These are phyloP conservation scores for Lamellibrachia luymesi DNA, from an alignment of 1,140 invertebrate genomes.

Conservation along the genomic window DNA sequence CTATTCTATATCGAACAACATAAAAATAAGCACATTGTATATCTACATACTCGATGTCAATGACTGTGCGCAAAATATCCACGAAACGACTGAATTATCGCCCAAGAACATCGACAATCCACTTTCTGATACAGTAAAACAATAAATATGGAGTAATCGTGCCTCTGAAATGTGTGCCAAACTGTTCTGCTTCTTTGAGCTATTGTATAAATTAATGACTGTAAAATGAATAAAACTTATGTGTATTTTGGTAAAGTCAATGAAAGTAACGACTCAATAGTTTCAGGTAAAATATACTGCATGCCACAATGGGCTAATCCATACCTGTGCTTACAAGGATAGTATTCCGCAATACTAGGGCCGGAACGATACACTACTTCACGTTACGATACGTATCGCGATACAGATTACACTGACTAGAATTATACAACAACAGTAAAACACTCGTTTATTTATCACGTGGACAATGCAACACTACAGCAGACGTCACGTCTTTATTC, in stretches of 20 bases:
- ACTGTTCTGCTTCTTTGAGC: background rate
- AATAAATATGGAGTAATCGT: background rate
- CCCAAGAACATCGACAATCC: background rate
- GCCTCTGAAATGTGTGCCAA: background rate
- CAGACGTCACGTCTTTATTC: too few relatives aligned
- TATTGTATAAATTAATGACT: background rate
- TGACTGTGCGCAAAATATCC: background rate
- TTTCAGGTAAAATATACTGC: background rate
- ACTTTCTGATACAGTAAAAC: background rate
- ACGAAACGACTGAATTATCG: background rate
- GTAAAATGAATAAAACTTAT: background rate
- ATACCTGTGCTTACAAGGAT: background rate
- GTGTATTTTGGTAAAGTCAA: background rate
- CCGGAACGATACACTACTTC: too few relatives aligned
- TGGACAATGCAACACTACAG: too few relatives aligned
- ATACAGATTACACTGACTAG: too few relatives aligned
- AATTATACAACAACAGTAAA: too few relatives aligned
- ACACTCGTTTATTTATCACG: too few relatives aligned
- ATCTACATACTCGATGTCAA: background rate
- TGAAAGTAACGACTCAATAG: background rate
- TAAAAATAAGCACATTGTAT: too few relatives aligned
- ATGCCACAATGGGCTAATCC: background rate
- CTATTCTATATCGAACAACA: too few relatives aligned
- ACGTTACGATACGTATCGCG: too few relatives aligned
- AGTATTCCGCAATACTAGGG: too few relatives aligned